These are phyloP conservation scores for Ceryle rudis DNA, from an alignment of 2,797 vertebrate genomes.

Conservation along the genomic window DNA sequence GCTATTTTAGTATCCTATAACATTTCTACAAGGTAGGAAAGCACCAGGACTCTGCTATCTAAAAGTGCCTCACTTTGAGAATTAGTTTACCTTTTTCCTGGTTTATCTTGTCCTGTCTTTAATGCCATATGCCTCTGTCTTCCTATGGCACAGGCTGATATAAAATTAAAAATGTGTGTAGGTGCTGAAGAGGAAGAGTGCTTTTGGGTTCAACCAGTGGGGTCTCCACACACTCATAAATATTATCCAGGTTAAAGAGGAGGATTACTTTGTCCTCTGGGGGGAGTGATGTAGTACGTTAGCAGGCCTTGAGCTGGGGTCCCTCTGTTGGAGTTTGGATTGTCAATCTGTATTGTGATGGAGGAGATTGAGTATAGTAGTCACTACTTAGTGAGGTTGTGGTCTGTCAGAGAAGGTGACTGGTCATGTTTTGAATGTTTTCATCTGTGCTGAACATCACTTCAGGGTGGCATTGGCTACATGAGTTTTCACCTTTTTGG, in stretches of 20 bases:
- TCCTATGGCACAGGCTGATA: not conserved
- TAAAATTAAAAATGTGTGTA: not conserved
- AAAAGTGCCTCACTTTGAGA: not conserved
- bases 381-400: not conserved
- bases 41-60: not conserved
- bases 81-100: not conserved
- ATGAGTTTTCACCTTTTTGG: not conserved
- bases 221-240: not conserved
- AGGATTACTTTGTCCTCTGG: not conserved
- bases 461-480: not conserved
- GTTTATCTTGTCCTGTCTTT: not conserved
- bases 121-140: not conserved
- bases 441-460: not conserved
- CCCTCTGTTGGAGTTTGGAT: not conserved
- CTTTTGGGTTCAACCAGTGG: not conserved
- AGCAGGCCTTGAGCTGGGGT: not conserved
- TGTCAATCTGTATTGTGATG: rapidly evolving
- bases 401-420: not conserved
- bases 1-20: not conserved
- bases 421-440: not conserved
- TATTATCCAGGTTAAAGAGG: not conserved
- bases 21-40: not conserved
- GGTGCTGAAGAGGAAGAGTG: not conserved
- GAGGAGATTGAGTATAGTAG: not conserved
- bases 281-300: not conserved